Percentiles rank a stretch among this genome's conserved stretches.
Evolutionary conservation across 2,888 invertebrate genomes (phyloP).

Genomic region (Ophion obscuratus): DNA sequence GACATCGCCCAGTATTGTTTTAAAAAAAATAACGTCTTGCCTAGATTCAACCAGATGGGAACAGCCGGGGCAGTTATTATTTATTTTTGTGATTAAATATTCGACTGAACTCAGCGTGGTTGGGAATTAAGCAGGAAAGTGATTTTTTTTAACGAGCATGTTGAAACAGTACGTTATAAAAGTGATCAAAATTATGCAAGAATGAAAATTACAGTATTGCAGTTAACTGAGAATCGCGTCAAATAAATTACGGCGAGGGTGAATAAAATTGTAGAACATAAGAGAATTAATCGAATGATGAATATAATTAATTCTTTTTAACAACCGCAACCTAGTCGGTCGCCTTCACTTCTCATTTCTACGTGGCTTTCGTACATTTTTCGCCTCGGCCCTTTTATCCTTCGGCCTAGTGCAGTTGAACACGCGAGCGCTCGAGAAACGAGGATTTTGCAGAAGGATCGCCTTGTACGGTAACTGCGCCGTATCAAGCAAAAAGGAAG

Average conservation of each 20-base stretch:
- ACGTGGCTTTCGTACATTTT: background rate
- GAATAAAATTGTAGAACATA: background rate
- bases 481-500: constrained; percentile 37
- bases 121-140: too few relatives aligned
- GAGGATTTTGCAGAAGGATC: constrained; percentile 26
- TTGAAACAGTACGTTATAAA: too few relatives aligned
- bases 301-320: background rate
- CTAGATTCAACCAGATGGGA: too few relatives aligned
- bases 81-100: too few relatives aligned
- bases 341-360: constrained; percentile 14
- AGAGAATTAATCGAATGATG: background rate
- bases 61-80: too few relatives aligned
- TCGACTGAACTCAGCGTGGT: too few relatives aligned
- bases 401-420: constrained; percentile 15
- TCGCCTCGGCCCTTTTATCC: constrained; percentile 25
- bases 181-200: too few relatives aligned
- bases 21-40: too few relatives aligned
- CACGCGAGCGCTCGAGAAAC: constrained; percentile 17
- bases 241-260: background rate
- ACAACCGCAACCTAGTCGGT: background rate
- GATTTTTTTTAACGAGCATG: too few relatives aligned
- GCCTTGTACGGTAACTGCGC: constrained; percentile 17
- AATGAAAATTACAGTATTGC: too few relatives aligned
- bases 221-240: background rate
- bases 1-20: too few relatives aligned